Evolutionary conservation across 2,888 invertebrate species (phyloP), one percentile per base, ranked within the genome.

Genomic region (Lissocephala sabroskyi): DNA sequence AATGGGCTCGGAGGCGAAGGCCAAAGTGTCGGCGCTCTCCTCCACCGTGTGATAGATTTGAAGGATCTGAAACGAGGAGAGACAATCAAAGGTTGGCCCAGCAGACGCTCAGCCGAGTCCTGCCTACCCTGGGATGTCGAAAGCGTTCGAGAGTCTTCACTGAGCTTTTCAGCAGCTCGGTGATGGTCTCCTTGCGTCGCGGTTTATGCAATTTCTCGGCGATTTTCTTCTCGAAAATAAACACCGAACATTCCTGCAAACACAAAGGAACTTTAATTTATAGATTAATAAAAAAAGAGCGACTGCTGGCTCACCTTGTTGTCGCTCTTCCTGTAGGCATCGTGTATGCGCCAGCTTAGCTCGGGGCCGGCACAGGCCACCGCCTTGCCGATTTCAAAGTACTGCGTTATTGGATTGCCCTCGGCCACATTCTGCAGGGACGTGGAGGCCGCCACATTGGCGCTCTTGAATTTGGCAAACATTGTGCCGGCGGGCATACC

Each of bases 121-220:
- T 6, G 55, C 66, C 74, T 65, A 85, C 85, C 85, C 94, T 94
- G 2, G 96, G 95, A 85, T 97, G 95, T 10, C 94, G 89, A 80
- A 93, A 90, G 56, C 92, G 87, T 78, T 95, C 93, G 80, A 97
- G 86, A 65, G 92, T 91, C 45, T 89, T 86, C 6, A 97, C 91
- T 52, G 95, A 93, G 52, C 88, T 88, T 28, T 95, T 88, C 45
- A 97, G 86, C 48, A 95, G 89, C 79, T 97, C 97, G 5, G 96
- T 90, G 67, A 97, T 93, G n/a, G 91, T 91, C 80, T 97, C 97
- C 82, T 95, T 94, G 50, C 95, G 88, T 67, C 95, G 93, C 2
- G 96, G 96, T 79, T 95, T 97, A 86, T 94, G 95, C 33, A 97
- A 86, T 82, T 96, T 97, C 79, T 97, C 97, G 0, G 94, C 96